Base-by-base conservation (phyloP, 2,113 vertebrate genomes). In the Hystrix brachyura region DNA sequence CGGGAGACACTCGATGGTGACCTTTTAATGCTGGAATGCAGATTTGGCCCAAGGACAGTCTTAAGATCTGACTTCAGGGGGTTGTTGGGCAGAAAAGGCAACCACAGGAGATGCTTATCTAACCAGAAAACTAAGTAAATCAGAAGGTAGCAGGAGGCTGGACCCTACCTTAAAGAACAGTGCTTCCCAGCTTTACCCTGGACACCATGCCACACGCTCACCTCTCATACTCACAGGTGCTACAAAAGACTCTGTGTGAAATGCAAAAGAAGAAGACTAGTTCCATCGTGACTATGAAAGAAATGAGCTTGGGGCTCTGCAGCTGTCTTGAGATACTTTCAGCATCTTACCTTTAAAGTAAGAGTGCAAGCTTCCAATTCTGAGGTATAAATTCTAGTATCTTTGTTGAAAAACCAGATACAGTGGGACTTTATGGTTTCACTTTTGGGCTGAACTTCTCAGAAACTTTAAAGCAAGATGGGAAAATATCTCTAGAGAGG, bases 401-500 rank as follows among this genome's bases (percentile, higher is more conserved):
- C 43, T 92, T 48, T n/a, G 55, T 46, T 74, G 64, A 43, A 87
- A 96, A 76, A 87, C 25, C 53, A 64, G 29, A 34, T 19, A 51
- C 0, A 2, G 18, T 0, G 5, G 25, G 13, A 9, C 14, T 84
- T 81, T 91, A 23, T 7, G 43, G 78, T 91, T 67, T 87, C 29
- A 59, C 67, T 78, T 62, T 57, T 38, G 17, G 90, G 60, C 12
- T 17, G 69, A 85, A 85, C n/a, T 72, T 93, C 59, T 34, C 43
- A 72, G 80, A 87, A 65, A 18, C 13, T 81, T 81, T 19, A 87
- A 95, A 72, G 57, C 67, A 76, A 74, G 53, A 29, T 57, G 48
- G n/a, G 29, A 19, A 92, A 57, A 53, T 57, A 43, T 69, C 71
- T 90, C 71, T n/a, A 57, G 48, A 78, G 57, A 71, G 25, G 51